Base-by-base conservation (phyloP, 1,140 invertebrate species). In the Drosophila mojavensis region DNA sequence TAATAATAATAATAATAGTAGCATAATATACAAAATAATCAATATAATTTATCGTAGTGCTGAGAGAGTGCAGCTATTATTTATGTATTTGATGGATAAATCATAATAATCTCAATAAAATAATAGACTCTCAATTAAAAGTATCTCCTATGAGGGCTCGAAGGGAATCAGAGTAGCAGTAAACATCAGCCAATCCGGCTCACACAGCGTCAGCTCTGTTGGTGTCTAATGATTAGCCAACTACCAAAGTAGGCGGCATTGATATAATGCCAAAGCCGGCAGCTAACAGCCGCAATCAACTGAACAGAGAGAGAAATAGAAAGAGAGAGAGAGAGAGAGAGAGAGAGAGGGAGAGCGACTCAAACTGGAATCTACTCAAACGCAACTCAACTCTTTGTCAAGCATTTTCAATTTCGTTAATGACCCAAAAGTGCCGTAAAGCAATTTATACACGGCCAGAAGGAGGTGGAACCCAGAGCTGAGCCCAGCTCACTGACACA, bases 371-470 rank as follows among this genome's bases (percentile, higher is more conserved):
- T 33, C 15, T n/a, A 20, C 50, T 17, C 43, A 39, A 60, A 63
- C 36, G 15, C 41, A 28, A 55, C 45, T 47, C 41, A 62, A 61
- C 79, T 68, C 71, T 74, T 82, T 56, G 82, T 76, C 75, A 60
- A 68, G 75, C 78, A 88, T 91, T 90, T 91, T 91, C 88, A 91
- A 91, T 91, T 91, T 91, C 71, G 86, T 91, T 91, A 91, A 91
- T 91, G 88, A 91, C 88, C 88, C 88, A 90, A 91, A 85, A 91
- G 81, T 90, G 88, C 81, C 88, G 83, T 84, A 83, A 81, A 88
- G 82, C 82, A 90, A 90, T 91, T 90, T 91, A 86, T 84, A 78
- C 50, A 67, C 81, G 53, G 45, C 24, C 51, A 47, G 36, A n/a
- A 45, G 39, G 28, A 33, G 30, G 43, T 11, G 45, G 43, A 17